These are phyloP conservation scores for Acromyrmex heyeri DNA, from an alignment of 1,140 invertebrate genomes.

Conservation along the genomic window DNA sequence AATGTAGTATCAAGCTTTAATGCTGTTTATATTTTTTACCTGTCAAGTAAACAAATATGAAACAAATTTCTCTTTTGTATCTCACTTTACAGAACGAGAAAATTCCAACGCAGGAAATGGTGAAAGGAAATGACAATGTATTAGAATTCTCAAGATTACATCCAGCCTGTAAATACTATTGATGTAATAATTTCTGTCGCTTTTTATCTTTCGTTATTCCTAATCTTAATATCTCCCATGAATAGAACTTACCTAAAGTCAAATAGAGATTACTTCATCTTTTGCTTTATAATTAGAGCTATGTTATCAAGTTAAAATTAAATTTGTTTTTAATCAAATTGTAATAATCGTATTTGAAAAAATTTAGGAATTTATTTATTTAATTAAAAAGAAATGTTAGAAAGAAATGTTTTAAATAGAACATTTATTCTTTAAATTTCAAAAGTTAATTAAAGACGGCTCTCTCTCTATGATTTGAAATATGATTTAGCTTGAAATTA, in stretches of 20 bases:
- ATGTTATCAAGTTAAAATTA: neutral
- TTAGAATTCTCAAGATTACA: slow-evolving; percentile 27
- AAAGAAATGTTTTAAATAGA: neutral
- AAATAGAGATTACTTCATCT: neutral
- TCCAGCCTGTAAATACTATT: slow-evolving; percentile 1
- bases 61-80: neutral
- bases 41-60: too few species aligned
- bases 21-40: neutral
- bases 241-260: neutral
- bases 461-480: neutral
- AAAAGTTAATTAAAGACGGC: neutral
- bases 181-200: neutral
- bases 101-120: neutral
- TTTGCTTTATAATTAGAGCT: neutral
- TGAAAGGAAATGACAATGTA: slow-evolving; percentile 17
- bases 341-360: neutral
- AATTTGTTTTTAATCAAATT: neutral
- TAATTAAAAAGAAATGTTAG: neutral
- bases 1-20: neutral
- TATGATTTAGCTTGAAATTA: neutral
- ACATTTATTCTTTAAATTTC: neutral
- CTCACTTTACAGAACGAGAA: neutral
- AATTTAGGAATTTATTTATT: neutral
- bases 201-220: slow-evolving; percentile 6
- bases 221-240: neutral